phyloP scores from a whole-genome alignment of 2,113 vertebrate species.

The Grantiella picta region DNA sequence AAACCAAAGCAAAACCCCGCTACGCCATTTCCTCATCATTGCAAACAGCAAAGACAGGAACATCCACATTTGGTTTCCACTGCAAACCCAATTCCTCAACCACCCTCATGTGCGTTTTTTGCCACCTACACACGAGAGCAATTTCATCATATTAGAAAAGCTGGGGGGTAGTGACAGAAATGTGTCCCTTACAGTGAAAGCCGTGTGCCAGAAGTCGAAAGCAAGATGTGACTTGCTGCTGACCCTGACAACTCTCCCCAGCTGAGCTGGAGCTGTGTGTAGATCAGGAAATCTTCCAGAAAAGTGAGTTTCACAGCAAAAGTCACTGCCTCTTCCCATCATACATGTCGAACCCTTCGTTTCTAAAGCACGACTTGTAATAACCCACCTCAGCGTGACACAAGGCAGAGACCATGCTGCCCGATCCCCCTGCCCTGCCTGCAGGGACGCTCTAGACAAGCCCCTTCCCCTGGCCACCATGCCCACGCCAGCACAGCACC shows the following conservation, averaged over 20 bases:
- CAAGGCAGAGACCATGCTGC: background rate
- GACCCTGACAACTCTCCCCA: background rate
- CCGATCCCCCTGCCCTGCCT: background rate
- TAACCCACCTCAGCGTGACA: fast-evolving
- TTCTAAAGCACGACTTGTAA: background rate
- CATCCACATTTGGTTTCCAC: background rate
- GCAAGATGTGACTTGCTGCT: background rate
- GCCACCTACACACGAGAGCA: background rate
- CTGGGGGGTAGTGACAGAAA: background rate
- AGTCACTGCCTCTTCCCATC: background rate
- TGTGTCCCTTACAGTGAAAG: background rate
- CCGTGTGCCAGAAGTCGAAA: background rate
- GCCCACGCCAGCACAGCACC: fast-evolving
- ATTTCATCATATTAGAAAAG: background rate
- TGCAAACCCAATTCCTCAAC: background rate
- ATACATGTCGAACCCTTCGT: fast-evolving
- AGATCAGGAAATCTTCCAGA: fast-evolving
- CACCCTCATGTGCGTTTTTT: background rate
- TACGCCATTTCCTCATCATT: background rate
- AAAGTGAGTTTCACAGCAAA: background rate
- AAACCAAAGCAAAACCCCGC: background rate
- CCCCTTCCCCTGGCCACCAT: background rate
- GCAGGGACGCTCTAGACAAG: fast-evolving
- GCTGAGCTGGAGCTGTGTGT: fast-evolving
- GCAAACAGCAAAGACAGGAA: background rate